phyloP scores from a whole-genome alignment of 2,113 vertebrate species.

The Apistogramma diplotaenia region DNA sequence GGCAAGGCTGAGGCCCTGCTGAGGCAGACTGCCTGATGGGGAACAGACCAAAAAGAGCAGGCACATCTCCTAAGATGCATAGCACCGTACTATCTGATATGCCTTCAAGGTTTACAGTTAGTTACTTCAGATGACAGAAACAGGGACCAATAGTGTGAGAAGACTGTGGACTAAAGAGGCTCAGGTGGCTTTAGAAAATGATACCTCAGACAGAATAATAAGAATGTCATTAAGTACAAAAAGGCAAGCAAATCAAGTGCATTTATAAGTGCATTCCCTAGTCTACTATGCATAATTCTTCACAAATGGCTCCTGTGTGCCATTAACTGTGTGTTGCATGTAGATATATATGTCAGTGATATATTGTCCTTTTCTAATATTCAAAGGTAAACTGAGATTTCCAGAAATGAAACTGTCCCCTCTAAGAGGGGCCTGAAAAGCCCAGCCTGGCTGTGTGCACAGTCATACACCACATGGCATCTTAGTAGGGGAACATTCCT shows the following conservation, averaged over 20 bases:
- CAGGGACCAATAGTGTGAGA: not conserved
- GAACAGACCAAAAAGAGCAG: slow-evolving; percentile 66
- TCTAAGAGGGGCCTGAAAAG: slow-evolving; percentile 47
- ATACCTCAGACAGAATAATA: slow-evolving; percentile 22
- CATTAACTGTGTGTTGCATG: slow-evolving; percentile 18
- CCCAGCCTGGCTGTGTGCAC: slow-evolving; percentile 53
- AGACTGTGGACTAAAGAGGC: not conserved
- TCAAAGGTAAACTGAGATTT: slow-evolving; percentile 71
- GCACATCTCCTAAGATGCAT: slow-evolving; percentile 47
- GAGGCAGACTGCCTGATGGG: slow-evolving; percentile 69
- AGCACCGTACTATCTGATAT: slow-evolving; percentile 39
- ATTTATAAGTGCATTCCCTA: slow-evolving; percentile 4
- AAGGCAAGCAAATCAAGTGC: slow-evolving; percentile 33
- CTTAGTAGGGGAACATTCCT: slow-evolving; percentile 75
- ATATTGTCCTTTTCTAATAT: slow-evolving; percentile 56
- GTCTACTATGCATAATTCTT: slow-evolving; percentile 21
- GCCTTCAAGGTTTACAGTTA: slow-evolving; percentile 42
- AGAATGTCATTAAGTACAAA: slow-evolving; percentile 28
- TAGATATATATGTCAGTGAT: slow-evolving; percentile 34
- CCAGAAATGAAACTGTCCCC: slow-evolving; percentile 60
- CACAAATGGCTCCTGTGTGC: slow-evolving; percentile 8
- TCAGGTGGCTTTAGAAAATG: not conserved
- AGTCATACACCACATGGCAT: slow-evolving; percentile 69
- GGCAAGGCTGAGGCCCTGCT: slow-evolving; percentile 76
- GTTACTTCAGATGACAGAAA: slow-evolving; percentile 29